A percentile compares a stretch with the other conserved stretches of the same genome.
phyloP scores from a whole-genome alignment of 2,888 invertebrate genomes.

The Amblyjoppa proteus region DNA sequence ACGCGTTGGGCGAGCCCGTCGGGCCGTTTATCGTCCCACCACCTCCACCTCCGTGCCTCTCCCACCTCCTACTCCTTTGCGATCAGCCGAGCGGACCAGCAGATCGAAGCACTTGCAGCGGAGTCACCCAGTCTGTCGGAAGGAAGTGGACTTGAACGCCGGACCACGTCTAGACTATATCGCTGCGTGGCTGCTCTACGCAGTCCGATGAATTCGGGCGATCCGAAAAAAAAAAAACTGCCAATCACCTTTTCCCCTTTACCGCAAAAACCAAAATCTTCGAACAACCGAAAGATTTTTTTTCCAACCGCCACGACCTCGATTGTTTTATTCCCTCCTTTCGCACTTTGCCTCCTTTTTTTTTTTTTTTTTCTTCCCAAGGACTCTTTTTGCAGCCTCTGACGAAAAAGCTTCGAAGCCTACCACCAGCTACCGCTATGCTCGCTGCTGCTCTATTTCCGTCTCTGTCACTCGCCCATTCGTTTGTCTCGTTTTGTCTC shows the following conservation, averaged over 20 bases:
- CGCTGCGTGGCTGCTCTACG: conserved; percentile 1
- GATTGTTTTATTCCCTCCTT: background rate
- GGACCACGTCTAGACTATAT: conserved; percentile 2
- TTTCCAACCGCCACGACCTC: background rate
- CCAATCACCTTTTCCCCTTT: background rate
- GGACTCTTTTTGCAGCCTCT: conserved; percentile 30
- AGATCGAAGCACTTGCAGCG: conserved; percentile 38
- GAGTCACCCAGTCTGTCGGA: conserved; percentile 20
- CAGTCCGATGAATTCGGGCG: background rate
- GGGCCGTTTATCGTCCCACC: conserved; percentile 54
- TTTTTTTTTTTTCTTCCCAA: conserved; percentile 10
- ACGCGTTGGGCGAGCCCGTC: conserved; percentile 66
- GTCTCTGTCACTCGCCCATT: conserved; percentile 33
- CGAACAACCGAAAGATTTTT: background rate
- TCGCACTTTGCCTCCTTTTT: background rate
- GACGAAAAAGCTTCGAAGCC: conserved; percentile 43
- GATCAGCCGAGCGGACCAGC: conserved; percentile 27
- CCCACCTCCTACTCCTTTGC: conserved; percentile 6
- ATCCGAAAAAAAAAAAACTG: background rate
- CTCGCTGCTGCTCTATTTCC: conserved; percentile 51
- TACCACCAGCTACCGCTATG: conserved; percentile 40
- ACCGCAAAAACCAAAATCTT: background rate
- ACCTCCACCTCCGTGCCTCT: conserved; percentile 25
- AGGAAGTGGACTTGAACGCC: conserved; percentile 11
- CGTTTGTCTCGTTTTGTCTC: conserved; percentile 22